Conservation (phyloP, 2,113 vertebrate genomes). For the Cranoglanis bouderius region DNA sequence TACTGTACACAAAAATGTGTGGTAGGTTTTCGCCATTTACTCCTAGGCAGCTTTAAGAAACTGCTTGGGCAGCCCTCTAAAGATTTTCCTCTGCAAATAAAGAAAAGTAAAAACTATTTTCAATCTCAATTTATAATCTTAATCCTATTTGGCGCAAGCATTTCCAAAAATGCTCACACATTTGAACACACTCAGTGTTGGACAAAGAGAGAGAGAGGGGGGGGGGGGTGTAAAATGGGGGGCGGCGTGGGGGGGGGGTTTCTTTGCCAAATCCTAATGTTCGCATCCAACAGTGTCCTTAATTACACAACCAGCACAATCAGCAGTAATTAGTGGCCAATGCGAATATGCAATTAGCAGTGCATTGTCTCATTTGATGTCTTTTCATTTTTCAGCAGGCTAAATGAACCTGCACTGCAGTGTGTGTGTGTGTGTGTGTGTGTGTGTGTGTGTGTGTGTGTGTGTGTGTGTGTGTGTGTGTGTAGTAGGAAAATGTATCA, state of each 20-base stretch:
- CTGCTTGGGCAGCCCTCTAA: constrained; percentile 2
- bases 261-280: not conserved
- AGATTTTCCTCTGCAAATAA: constrained; percentile 12
- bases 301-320: constrained; percentile 50
- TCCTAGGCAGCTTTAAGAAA: constrained; percentile 2
- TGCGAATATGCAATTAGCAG: constrained; percentile 40
- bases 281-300: constrained; percentile 10
- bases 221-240: not conserved
- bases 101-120: constrained; percentile 10
- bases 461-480: constrained; percentile 33
- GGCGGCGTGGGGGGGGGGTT: not conserved
- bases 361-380: constrained; percentile 52
- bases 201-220: not conserved
- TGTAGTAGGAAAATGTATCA: constrained; percentile 18
- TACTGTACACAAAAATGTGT: too few relatives aligned
- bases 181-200: not conserved
- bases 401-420: constrained; percentile 34
- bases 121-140: constrained; percentile 9
- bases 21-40: too few relatives aligned
- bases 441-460: constrained; percentile 15
- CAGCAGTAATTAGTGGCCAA: constrained; percentile 50
- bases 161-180: constrained; percentile 13
- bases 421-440: constrained; percentile 12
- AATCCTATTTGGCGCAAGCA: constrained; percentile 34
- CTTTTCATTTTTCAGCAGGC: constrained; percentile 38